Base-by-base conservation (phyloP, 2,888 invertebrate species). In the Mystacides longicornis region DNA sequence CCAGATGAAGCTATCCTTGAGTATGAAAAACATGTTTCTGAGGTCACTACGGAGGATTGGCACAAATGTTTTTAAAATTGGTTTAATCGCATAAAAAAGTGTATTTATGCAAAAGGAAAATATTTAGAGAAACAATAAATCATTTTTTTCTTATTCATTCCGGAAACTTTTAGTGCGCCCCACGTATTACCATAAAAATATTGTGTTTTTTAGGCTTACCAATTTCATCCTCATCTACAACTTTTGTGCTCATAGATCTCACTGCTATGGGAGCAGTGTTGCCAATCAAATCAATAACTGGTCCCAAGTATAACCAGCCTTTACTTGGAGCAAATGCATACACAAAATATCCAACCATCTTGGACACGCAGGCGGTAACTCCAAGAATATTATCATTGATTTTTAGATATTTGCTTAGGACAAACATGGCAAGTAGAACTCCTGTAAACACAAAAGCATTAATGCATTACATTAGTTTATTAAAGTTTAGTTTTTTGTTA, bases 181-280 rank as follows among this genome's bases (percentile, higher is more conserved):
- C n/a, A n/a, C n/a, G n/a, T n/a, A n/a, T n/a, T n/a, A n/a, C n/a
- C n/a, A n/a, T n/a, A n/a, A n/a, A n/a, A n/a, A n/a, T n/a, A n/a
- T n/a, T n/a, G n/a, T n/a, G n/a, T n/a, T n/a, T n/a, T n/a, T n/a
- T n/a, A n/a, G n/a, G n/a, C 74, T 69, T 67, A 73, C 79, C 80
- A 60, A 79, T 69, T 73, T 81, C 80, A 59, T 79, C 77, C 1
- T 71, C 65, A 19, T 78, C 71, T 11, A 80, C 80, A 62, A 75
- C 71, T 63, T 81, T 81, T 0, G 78, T 75, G 4, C 77, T 78
- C 37, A 80, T 75, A 1, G 80, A 79, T 49, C 80, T 67, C 49
- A 81, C 70, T 1, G 79, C 79, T 14, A 79, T 79, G 23, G 79
- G 67, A 0, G 78, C 77, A 1, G 77, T 74, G 18, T 75, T 73